Conservation (phyloP, 1,140 invertebrate species). For the Aphelenchoides fujianensis region DNA sequence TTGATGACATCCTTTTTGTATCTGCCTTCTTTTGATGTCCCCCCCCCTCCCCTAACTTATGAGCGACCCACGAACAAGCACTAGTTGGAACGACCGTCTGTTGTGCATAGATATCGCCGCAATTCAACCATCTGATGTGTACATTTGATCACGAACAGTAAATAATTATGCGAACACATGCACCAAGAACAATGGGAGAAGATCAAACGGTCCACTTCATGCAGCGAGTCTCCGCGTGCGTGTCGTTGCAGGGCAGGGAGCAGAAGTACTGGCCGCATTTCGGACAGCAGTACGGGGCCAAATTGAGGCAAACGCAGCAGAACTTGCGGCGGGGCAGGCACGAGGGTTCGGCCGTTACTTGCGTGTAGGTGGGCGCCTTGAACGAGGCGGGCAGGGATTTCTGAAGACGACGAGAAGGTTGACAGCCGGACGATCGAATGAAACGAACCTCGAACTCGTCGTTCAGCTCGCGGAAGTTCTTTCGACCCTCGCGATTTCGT, state of each 20-base stretch:
- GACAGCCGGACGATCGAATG: too few species aligned
- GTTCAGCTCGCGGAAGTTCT: slow-evolving; percentile 35
- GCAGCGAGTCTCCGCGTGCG: slow-evolving; percentile 9
- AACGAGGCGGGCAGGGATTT: background rate
- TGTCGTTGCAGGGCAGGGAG: slow-evolving; percentile 16
- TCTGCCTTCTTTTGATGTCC: too few species aligned
- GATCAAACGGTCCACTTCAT: slow-evolving; percentile 5
- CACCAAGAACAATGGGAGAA: too few species aligned
- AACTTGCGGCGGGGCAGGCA: slow-evolving; percentile 5
- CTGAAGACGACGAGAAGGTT: too few species aligned
- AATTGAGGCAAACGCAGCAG: slow-evolving; percentile 4
- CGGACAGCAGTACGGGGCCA: slow-evolving; percentile 4
- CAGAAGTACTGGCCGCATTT: slow-evolving; percentile 15
- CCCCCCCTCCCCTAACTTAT: too few species aligned
- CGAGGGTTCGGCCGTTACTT: background rate
- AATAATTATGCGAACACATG: too few species aligned
- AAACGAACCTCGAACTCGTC: slow-evolving; percentile 34
- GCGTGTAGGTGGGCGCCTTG: background rate
- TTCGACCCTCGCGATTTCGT: slow-evolving; percentile 35
- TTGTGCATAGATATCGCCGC: too few species aligned
- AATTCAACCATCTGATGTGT: too few species aligned
- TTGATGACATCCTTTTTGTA: too few species aligned
- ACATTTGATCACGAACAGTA: too few species aligned
- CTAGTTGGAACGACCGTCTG: too few species aligned
- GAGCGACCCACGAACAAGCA: too few species aligned